Evolutionary conservation across 2,113 vertebrate species (phyloP), one percentile per base, ranked within the genome.

Genomic region (Butastur rufipennis): DNA sequence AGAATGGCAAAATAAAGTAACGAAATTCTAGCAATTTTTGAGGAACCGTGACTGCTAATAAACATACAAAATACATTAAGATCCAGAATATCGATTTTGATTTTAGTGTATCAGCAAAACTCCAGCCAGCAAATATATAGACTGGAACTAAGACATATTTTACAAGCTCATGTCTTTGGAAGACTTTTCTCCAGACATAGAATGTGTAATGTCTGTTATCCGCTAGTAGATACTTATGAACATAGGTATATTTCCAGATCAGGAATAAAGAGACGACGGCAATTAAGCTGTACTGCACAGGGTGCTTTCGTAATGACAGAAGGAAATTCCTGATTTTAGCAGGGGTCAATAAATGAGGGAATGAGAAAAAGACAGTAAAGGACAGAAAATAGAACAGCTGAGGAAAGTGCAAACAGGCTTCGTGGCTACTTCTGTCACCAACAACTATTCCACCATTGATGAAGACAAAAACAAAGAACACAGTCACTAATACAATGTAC

Each of bases 191-290:
- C 99, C 99, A 99, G 45, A 99, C 97, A 36, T 99, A 99, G 94
- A 99, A 99, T 0, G 99, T 98, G 79, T 98, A 99, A 88, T 99
- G 99, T 47, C 99, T 98, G 97, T 99, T 99, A 96, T 99, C 99
- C 0, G 99, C 99, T n/a, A 99, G 97, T 65, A 99, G 97, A 97
- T 99, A 99, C 82, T 98, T 98, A 98, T 99, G 99, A 47, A 98
- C 98, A 23, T 98, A 99, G 6, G 99, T 99, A 97, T 99, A 99
- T 84, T 98, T 99, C 99, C 99, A 99, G 86, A 99, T 97, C 9
- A 99, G 95, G 61, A 99, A 81, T 19, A 99, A n/a, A 23, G 93
- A 98, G 26, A 98, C 16, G 22, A 80, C 22, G 0, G 97, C 16
- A 8, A 99, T 23, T 13, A 97, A 19, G 25, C 98, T 85, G 82